Evolutionary conservation across 2,113 vertebrate genomes (phyloP).

Genomic region (Hemibates koningsi): DNA sequence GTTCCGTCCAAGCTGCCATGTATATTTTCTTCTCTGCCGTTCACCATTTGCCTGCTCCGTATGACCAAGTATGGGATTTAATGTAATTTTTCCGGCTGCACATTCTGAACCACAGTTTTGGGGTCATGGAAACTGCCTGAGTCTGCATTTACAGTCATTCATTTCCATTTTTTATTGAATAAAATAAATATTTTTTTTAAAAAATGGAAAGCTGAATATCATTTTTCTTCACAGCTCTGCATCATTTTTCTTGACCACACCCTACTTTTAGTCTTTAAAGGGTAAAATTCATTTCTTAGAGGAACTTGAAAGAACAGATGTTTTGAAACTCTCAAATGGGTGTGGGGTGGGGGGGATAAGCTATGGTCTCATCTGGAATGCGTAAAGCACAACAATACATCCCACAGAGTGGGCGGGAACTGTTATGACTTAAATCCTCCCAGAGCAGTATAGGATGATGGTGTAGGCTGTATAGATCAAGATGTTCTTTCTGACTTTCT

Average conservation of each 20-base stretch:
- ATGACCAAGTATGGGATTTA: conserved; percentile 4
- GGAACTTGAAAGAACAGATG: conserved; percentile 37
- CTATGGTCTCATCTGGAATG: conserved; percentile 69
- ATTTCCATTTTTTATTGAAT: not conserved
- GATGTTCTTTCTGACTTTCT: not conserved
- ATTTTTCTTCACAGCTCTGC: not conserved
- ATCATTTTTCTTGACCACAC: conserved; percentile 39
- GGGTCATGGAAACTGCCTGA: not conserved
- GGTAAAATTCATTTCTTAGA: conserved; percentile 22
- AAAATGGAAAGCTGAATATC: not conserved
- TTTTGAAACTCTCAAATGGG: conserved; percentile 50
- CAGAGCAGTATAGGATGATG: not conserved
- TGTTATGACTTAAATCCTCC: conserved; percentile 25
- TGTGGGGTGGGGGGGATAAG: not conserved
- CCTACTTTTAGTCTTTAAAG: conserved; percentile 20
- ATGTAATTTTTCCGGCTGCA: conserved; percentile 23
- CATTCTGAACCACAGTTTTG: not conserved
- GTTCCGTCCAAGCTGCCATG: conserved; percentile 25
- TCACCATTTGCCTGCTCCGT: conserved; percentile 1
- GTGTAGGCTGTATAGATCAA: not conserved
- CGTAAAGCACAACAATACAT: conserved; percentile 66
- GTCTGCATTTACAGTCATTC: not conserved
- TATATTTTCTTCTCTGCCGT: conserved; percentile 43
- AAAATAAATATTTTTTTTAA: accelerated
- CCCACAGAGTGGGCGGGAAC: conserved; percentile 51